Evolutionary conservation across 2,113 vertebrate genomes (phyloP).

Genomic region (Pogona vitticeps): DNA sequence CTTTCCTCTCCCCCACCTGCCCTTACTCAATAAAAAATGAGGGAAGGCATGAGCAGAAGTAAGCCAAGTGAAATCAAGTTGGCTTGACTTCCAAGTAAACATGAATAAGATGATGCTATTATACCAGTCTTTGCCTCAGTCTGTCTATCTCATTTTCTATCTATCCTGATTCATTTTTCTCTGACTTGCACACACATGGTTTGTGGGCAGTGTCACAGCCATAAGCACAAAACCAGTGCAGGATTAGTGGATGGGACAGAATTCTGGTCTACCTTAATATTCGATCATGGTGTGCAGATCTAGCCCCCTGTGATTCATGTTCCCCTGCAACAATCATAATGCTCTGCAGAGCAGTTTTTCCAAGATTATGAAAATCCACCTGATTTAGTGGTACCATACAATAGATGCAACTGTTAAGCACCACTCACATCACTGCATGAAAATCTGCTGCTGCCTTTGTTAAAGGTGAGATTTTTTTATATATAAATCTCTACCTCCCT

Average conservation of each 20-base stretch:
- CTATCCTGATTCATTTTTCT: background rate
- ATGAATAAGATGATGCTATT: background rate
- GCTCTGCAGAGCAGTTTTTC: background rate
- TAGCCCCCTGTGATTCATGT: background rate
- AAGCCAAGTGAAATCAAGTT: background rate
- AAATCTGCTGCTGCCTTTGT: background rate
- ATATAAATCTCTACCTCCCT: background rate
- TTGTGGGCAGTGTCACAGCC: background rate
- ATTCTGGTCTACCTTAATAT: slow-evolving; percentile 20
- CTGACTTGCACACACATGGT: background rate
- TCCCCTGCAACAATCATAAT: background rate
- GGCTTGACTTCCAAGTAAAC: background rate
- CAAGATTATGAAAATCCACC: slow-evolving; percentile 9
- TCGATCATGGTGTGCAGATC: background rate
- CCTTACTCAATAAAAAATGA: no score
- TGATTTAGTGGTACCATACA: slow-evolving; percentile 2
- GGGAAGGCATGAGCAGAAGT: no score
- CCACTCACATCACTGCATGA: background rate
- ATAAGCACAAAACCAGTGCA: background rate
- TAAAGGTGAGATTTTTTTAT: background rate
- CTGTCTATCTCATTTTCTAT: background rate
- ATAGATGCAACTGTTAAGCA: slow-evolving; percentile 16
- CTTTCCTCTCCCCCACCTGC: no score
- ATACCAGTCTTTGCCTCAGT: background rate
- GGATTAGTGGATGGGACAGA: background rate